Conservation (phyloP, 1,140 invertebrate genomes). For the Saccostrea cuccullata region DNA sequence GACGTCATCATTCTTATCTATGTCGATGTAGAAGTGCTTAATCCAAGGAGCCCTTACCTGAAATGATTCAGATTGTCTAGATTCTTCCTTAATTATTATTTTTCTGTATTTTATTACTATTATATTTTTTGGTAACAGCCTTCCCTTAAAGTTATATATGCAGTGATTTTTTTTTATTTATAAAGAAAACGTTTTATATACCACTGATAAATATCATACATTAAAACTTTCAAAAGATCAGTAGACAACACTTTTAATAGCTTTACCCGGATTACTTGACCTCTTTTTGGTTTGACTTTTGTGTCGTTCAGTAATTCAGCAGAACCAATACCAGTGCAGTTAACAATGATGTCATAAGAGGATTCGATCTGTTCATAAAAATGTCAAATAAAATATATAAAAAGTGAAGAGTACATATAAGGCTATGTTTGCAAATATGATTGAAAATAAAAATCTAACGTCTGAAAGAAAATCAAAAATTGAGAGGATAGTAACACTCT, state of each 20-base stretch:
- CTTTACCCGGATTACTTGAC: slow-evolving; percentile 90
- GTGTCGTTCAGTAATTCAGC: slow-evolving; percentile 87
- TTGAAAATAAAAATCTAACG: too few relatives aligned
- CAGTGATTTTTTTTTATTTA: too few relatives aligned
- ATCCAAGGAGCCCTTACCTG: slow-evolving; percentile 88
- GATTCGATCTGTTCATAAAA: slow-evolving; percentile 56
- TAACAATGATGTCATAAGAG: slow-evolving; percentile 89
- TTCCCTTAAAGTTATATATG: too few relatives aligned
- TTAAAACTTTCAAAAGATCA: too few relatives aligned
- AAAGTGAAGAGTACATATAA: too few relatives aligned
- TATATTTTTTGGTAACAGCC: too few relatives aligned
- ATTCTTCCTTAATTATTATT: not conserved
- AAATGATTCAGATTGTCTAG: not conserved
- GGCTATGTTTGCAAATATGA: too few relatives aligned
- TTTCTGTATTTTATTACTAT: not conserved
- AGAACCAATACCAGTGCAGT: slow-evolving; percentile 92
- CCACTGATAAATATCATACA: too few relatives aligned
- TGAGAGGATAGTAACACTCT: too few relatives aligned
- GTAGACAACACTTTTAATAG: too few relatives aligned
- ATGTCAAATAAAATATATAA: not conserved
- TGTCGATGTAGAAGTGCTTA: slow-evolving; percentile 85
- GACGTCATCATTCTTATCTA: slow-evolving; percentile 40
- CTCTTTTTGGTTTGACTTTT: slow-evolving; percentile 87
- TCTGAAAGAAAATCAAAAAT: too few relatives aligned
- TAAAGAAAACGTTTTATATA: too few relatives aligned